Conservation (phyloP, 2,888 invertebrate genomes). For the Eilema griseolum region DNA sequence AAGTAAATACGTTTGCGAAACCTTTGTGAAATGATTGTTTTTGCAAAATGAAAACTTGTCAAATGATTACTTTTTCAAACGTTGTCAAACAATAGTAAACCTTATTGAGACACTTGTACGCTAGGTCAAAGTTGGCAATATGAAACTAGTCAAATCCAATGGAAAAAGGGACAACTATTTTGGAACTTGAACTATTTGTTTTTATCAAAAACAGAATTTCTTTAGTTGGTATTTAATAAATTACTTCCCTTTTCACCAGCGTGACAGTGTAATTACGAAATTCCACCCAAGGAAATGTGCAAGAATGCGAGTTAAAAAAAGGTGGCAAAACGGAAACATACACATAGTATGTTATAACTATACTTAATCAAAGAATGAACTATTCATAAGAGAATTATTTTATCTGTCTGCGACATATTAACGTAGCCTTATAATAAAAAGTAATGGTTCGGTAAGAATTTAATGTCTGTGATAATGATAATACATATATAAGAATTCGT, state of each 20-base stretch:
- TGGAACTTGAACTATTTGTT: not conserved
- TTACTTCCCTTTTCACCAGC: not conserved
- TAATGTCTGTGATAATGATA: constrained; percentile 16
- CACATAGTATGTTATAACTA: not conserved
- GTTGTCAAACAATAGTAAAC: no score
- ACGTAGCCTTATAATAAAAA: not conserved
- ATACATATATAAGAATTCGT: constrained; percentile 16
- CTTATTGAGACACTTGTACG: not conserved
- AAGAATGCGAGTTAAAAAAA: not conserved
- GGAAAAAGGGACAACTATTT: not conserved
- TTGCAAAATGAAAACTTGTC: no score
- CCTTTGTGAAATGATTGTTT: no score
- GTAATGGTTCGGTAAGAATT: constrained; percentile 14
- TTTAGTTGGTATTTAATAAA: not conserved
- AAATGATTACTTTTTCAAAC: no score
- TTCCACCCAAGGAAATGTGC: not conserved
- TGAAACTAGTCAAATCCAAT: not conserved
- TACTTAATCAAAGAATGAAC: not conserved
- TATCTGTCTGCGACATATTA: constrained; percentile 1
- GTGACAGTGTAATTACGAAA: not conserved
- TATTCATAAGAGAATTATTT: not conserved
- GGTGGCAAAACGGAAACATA: not conserved
- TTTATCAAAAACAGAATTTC: not conserved
- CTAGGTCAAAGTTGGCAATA: not conserved
- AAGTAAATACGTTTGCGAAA: no score